Evolutionary conservation across 2,888 invertebrate species (phyloP).

Genomic region (Sinodicranocentrus sp.): DNA sequence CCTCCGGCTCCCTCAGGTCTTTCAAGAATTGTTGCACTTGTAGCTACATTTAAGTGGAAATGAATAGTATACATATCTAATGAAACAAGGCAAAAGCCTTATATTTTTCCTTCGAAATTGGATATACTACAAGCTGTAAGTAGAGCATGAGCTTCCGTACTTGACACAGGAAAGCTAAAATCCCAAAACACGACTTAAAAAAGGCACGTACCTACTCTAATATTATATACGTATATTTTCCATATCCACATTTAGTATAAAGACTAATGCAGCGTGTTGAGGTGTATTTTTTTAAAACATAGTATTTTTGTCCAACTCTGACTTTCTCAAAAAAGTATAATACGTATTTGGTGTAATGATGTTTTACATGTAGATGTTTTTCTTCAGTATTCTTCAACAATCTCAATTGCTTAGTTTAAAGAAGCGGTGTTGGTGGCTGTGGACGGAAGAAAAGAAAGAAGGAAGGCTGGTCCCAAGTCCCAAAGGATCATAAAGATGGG

Average conservation of each 20-base stretch:
- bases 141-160: constrained; percentile 31
- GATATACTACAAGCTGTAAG: neutral
- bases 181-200: too few species aligned
- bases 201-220: too few species aligned
- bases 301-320: constrained; percentile 24
- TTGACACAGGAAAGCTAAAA: too few species aligned
- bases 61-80: neutral
- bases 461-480: constrained; percentile 54
- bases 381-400: constrained; percentile 20
- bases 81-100: constrained; percentile 2
- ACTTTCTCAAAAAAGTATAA: constrained; percentile 18
- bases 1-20: constrained; percentile 43
- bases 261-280: constrained; percentile 45
- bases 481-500: constrained; percentile 69
- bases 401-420: constrained; percentile 33
- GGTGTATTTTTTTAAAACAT: constrained; percentile 32
- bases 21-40: constrained; percentile 14
- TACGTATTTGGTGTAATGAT: too few species aligned
- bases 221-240: too few species aligned
- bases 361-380: too few species aligned
- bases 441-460: constrained; percentile 32
- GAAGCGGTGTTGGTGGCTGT: neutral
- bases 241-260: too few species aligned
- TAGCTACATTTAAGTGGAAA: constrained; percentile 19
- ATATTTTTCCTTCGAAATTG: constrained; percentile 16